Evolutionary conservation across 2,888 invertebrate genomes (phyloP).

Genomic region (Agrochola lychnidis): DNA sequence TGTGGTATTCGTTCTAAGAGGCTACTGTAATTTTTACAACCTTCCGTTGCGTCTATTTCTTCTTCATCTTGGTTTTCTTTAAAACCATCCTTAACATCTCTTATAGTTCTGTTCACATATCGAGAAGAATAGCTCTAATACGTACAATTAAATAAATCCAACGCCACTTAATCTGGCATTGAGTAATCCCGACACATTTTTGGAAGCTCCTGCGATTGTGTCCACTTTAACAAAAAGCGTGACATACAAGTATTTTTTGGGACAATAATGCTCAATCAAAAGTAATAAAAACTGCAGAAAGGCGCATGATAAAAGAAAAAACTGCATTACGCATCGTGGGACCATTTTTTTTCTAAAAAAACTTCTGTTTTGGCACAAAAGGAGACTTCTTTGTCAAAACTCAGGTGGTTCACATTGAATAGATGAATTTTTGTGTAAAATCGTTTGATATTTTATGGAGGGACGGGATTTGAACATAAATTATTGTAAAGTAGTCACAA

Average conservation of each 20-base stretch:
- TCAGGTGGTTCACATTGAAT: conserved; percentile 82
- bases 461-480: conserved; percentile 52
- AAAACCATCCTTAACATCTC: neutral
- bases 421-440: conserved; percentile 68
- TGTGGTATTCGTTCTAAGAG: conserved; percentile 1
- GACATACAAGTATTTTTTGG: conserved; percentile 63
- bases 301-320: conserved; percentile 74
- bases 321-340: conserved; percentile 82
- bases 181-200: conserved; percentile 19
- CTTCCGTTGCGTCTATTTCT: neutral
- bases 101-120: neutral
- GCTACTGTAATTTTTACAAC: neutral
- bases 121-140: conserved; percentile 21
- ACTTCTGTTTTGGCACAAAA: conserved; percentile 74
- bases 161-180: conserved; percentile 26
- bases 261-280: conserved; percentile 77
- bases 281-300: conserved; percentile 75
- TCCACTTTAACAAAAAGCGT: conserved; percentile 46
- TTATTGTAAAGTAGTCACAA: conserved; percentile 40
- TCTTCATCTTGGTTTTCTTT: neutral
- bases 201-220: conserved; percentile 12
- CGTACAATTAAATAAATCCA: conserved; percentile 22
- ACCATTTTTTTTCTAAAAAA: conserved; percentile 78
- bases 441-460: conserved; percentile 49
- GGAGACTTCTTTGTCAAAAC: conserved; percentile 76